phyloP scores from a whole-genome alignment of 2,113 vertebrate genomes.

The Cryptomyrus ogoouensis region DNA sequence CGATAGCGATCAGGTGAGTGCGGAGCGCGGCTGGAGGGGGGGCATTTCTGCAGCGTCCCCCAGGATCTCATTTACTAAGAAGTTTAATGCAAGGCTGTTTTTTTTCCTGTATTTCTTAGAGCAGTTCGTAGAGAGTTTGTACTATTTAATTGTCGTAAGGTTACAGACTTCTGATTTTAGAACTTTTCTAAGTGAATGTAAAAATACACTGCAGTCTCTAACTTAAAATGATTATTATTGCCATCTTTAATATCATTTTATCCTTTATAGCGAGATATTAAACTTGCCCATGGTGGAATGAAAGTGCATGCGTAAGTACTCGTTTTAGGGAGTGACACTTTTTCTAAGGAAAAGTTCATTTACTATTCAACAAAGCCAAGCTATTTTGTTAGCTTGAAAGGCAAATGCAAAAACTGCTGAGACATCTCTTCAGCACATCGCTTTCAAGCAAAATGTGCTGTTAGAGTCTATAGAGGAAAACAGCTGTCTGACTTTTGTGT shows the following conservation, averaged over 20 bases:
- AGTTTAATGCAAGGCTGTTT: background rate
- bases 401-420: background rate
- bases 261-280: background rate
- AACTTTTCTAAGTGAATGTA: background rate
- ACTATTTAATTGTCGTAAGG: background rate
- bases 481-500: background rate
- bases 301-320: background rate
- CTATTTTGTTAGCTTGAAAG: constrained; percentile 7
- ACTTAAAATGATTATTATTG: background rate
- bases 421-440: background rate
- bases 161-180: background rate
- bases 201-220: background rate
- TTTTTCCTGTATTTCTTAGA: background rate
- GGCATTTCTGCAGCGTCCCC: background rate
- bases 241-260: background rate
- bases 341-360: background rate
- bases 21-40: no score
- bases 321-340: background rate
- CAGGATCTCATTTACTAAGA: constrained; percentile 10
- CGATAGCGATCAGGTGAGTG: background rate
- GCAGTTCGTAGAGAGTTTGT: background rate
- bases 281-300: background rate
- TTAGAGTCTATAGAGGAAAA: background rate
- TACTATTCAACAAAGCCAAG: background rate
- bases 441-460: background rate